A percentile compares a stretch with the other conserved stretches of the same genome.
phyloP scores from a whole-genome alignment of 2,113 vertebrate species.

The Boleophthalmus pectinirostris region DNA sequence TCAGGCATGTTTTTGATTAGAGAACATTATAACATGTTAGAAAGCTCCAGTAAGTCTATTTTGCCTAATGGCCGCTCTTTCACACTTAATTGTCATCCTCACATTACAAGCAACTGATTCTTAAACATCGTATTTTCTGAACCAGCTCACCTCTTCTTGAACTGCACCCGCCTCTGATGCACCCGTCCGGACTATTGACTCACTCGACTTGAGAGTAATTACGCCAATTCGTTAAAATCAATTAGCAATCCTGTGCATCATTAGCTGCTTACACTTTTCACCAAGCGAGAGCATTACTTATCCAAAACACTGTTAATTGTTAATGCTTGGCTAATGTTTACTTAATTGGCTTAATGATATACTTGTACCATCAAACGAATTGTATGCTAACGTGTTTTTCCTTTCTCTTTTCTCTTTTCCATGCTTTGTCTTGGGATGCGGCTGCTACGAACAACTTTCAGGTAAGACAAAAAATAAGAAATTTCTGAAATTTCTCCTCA shows the following conservation, averaged over 20 bases:
- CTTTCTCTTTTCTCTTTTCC: conserved; percentile 6
- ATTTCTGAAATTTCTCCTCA: background rate
- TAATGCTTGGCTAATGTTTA: conserved; percentile 46
- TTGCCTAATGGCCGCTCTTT: too few species aligned
- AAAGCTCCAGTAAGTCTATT: too few species aligned
- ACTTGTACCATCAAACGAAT: conserved; percentile 17
- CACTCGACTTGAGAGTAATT: conserved; percentile 61
- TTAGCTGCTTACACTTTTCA: conserved; percentile 52
- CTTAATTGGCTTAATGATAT: conserved; percentile 54
- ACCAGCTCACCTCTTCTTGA: background rate
- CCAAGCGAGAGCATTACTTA: conserved; percentile 32
- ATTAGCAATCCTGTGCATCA: conserved; percentile 66
- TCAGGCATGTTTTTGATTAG: too few species aligned
- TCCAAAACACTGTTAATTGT: conserved; percentile 55
- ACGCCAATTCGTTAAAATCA: conserved; percentile 65
- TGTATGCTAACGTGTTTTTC: conserved; percentile 19
- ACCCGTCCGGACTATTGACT: conserved; percentile 40
- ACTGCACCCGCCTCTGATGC: conserved; percentile 33
- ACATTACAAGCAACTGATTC: background rate
- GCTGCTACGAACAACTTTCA: conserved; percentile 34
- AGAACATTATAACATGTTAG: too few species aligned
- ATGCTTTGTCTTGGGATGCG: conserved; percentile 15
- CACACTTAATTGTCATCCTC: too few species aligned
- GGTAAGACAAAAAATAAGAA: conserved; percentile 54
- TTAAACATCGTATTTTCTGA: background rate